phyloP scores from a whole-genome alignment of 2,113 vertebrate species.

The Calyptomena viridis region DNA sequence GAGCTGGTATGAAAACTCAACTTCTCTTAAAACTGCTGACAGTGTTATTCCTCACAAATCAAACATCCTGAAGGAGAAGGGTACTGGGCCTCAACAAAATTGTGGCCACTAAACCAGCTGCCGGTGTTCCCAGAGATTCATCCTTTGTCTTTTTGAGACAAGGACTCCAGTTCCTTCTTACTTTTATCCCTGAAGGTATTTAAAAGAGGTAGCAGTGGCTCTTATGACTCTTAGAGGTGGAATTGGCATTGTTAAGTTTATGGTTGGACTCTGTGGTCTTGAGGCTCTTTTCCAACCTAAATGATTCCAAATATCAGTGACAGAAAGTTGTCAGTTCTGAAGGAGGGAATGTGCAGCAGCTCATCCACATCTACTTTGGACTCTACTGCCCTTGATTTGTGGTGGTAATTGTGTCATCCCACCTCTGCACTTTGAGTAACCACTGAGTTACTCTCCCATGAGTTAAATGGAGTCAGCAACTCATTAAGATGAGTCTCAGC shows the following conservation, averaged over 20 bases:
- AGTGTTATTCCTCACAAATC: neutral
- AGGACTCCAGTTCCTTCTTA: neutral
- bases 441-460: neutral
- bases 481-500: neutral
- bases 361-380: neutral
- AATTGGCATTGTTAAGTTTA: neutral
- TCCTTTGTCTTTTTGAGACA: neutral
- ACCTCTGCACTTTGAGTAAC: neutral
- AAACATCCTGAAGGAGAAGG: neutral
- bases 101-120: neutral
- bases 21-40: neutral
- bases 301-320: neutral
- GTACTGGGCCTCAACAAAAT: neutral
- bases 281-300: neutral
- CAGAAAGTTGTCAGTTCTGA: neutral
- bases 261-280: neutral
- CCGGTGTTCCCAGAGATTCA: neutral
- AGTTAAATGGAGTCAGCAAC: neutral
- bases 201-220: rapidly evolving
- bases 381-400: neutral
- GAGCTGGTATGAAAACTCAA: neutral
- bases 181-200: neutral
- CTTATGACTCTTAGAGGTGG: neutral
- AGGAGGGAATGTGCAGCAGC: neutral
- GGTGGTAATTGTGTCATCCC: neutral